These are phyloP conservation scores for Drosophila infuscata DNA, from an alignment of 2,888 invertebrate species.

Conservation along the genomic window DNA sequence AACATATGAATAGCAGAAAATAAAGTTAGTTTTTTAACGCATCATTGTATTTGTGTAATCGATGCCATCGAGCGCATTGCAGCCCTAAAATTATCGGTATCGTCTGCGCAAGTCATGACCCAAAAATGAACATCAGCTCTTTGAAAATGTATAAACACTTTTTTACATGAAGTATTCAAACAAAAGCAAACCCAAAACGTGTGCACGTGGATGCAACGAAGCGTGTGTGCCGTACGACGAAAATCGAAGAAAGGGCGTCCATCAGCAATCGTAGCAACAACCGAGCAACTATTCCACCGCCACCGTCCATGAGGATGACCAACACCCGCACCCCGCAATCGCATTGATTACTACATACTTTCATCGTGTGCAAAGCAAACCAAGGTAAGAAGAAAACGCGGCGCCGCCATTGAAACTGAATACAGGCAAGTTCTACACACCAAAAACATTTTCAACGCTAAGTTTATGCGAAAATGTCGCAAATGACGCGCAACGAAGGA, in stretches of 20 bases:
- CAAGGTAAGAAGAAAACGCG: conserved; percentile 30
- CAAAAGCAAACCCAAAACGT: conserved; percentile 55
- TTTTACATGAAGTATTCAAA: conserved; percentile 66
- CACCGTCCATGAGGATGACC: conserved; percentile 47
- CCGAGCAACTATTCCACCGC: conserved; percentile 24
- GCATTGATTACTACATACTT: conserved; percentile 65
- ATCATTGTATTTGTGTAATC: neutral
- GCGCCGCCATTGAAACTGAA: conserved; percentile 44
- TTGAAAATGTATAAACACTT: conserved; percentile 63
- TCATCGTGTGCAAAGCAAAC: conserved; percentile 42
- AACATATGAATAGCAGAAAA: neutral
- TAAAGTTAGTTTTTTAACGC: too few relatives aligned
- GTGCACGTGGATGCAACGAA: conserved; percentile 64
- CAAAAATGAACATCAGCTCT: conserved; percentile 55
- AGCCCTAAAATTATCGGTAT: conserved; percentile 46
- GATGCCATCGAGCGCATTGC: conserved; percentile 17
- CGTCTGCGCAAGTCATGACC: conserved; percentile 56
- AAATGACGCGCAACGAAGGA: conserved; percentile 14
- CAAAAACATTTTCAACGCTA: conserved; percentile 10
- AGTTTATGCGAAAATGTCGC: conserved; percentile 45
- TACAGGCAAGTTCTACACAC: conserved; percentile 19
- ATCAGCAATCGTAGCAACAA: conserved; percentile 14
- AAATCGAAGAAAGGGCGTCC: conserved; percentile 20
- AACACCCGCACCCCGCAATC: conserved; percentile 48
- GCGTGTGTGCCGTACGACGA: conserved; percentile 38